A percentile compares a stretch with the other conserved stretches of the same genome.
Conservation (phyloP, 2,797 vertebrate genomes). For the Apogon hyalosoma region DNA sequence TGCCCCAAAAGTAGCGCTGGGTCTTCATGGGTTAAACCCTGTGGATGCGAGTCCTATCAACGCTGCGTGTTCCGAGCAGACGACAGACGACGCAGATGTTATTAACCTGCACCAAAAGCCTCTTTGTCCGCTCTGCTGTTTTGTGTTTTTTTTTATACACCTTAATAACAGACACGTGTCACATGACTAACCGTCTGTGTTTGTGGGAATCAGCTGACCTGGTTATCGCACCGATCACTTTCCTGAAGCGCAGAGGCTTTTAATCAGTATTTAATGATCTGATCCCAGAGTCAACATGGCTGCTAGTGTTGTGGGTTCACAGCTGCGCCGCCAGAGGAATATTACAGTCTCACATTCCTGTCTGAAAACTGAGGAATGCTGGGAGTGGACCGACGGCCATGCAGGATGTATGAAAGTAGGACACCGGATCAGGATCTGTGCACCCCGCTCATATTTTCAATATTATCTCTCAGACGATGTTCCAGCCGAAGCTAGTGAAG, state of each 20-base stretch:
- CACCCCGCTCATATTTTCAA: too few species aligned
- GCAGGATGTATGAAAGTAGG: too few species aligned
- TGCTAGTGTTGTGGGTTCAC: conserved; percentile 38
- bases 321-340: conserved; percentile 20
- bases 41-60: too few species aligned
- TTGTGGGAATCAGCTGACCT: conserved; percentile 33
- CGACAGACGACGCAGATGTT: conserved; percentile 41
- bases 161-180: conserved; percentile 29
- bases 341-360: conserved; percentile 28
- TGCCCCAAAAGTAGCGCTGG: too few species aligned
- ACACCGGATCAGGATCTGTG: too few species aligned
- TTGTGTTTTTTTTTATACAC: conserved; percentile 52
- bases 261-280: conserved; percentile 62
- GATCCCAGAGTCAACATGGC: conserved; percentile 59
- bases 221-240: conserved; percentile 34
- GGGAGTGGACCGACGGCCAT: not conserved
- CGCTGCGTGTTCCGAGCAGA: conserved; percentile 2
- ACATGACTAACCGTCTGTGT: conserved; percentile 15
- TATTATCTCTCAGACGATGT: too few species aligned
- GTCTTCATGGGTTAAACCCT: too few species aligned
- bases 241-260: conserved; percentile 29
- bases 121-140: conserved; percentile 48
- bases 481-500: too few species aligned
- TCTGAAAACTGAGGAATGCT: conserved; percentile 38
- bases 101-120: conserved; percentile 52